Base-by-base conservation (phyloP, 2,888 invertebrate genomes). In the Metalampra italica region DNA sequence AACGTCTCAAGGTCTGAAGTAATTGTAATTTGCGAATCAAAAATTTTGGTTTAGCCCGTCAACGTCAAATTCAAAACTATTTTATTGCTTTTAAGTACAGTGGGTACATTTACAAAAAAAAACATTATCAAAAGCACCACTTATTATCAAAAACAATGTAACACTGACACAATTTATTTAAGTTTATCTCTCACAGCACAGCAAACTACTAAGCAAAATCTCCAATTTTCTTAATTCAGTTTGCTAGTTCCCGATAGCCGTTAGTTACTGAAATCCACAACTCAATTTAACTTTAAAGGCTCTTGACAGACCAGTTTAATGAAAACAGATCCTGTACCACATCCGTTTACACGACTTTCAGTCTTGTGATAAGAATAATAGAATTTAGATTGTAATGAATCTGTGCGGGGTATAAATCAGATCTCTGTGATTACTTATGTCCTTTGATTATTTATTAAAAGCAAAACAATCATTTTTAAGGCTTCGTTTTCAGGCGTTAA, bases 201-300 rank as follows among this genome's bases (percentile, higher is more conserved):
- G 32, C 11, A 32, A 32, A 44, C 37, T 47, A 38, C 38, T 42
- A 9, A 51, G 44, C 53, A 53, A 56, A 61, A 64, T 7, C n/a
- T 64, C 64, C 59, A 61, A 71, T 62, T 71, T 69, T 71, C 64
- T 64, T 71, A 67, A 73, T 66, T 68, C 64, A 64, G 60, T 77
- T 74, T 66, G 61, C 60, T 69, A 76, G 74, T 76, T 76, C 61
- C 66, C 69, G 60, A 75, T 75, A 74, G 73, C 70, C 63, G 74
- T 78, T 75, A 78, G 69, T 75, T 71, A 60, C 72, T 68, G 66
- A 73, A 79, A 78, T 77, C 75, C 74, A 73, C 78, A 82, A 82
- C 79, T 83, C 81, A 81, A 82, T 82, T 81, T 75, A 83, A 83
- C 81, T 83, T 82, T 76, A 71, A 75, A 77, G 66, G 71, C 66